These are phyloP conservation scores for Drosophila pseudoobscura DNA, from an alignment of 1,140 invertebrate species.

Conservation along the genomic window DNA sequence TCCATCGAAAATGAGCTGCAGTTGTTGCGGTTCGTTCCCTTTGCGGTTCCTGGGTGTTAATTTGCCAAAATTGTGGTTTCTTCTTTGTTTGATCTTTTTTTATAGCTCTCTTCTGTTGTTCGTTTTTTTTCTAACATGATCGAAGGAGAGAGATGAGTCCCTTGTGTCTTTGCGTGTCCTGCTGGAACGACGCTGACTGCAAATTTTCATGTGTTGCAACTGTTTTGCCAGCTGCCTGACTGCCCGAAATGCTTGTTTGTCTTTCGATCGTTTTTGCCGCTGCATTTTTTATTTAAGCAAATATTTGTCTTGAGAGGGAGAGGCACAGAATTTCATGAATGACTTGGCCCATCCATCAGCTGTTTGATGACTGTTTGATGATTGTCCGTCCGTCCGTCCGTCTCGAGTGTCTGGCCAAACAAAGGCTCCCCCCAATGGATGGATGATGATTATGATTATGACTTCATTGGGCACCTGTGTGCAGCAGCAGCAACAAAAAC, in stretches of 20 bases:
- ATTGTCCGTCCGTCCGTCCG: slow-evolving; percentile 15
- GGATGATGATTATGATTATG: slow-evolving; percentile 23
- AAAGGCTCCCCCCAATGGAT: not conserved
- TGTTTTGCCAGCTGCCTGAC: slow-evolving; percentile 62
- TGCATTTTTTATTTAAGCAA: slow-evolving; percentile 63
- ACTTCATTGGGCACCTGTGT: slow-evolving; percentile 48
- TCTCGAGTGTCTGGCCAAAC: slow-evolving; percentile 40
- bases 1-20: slow-evolving; percentile 40
- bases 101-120: not conserved
- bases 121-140: slow-evolving; percentile 50
- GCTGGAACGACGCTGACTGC: slow-evolving; percentile 14
- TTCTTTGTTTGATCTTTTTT: slow-evolving; percentile 17
- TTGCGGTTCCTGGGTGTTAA: slow-evolving; percentile 61
- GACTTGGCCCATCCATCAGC: slow-evolving; percentile 67
- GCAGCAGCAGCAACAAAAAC: slow-evolving; percentile 1
- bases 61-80: slow-evolving; percentile 74
- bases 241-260: slow-evolving; percentile 36
- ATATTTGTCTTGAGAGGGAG: slow-evolving; percentile 54
- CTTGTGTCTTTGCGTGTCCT: slow-evolving; percentile 72
- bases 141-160: not conserved
- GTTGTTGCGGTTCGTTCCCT: slow-evolving; percentile 20
- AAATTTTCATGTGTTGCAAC: slow-evolving; percentile 74
- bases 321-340: slow-evolving; percentile 52
- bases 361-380: slow-evolving; percentile 52
- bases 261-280: slow-evolving; percentile 15